Evolutionary conservation across 2,113 vertebrate species (phyloP).

Genomic region (Marmota flaviventris): DNA sequence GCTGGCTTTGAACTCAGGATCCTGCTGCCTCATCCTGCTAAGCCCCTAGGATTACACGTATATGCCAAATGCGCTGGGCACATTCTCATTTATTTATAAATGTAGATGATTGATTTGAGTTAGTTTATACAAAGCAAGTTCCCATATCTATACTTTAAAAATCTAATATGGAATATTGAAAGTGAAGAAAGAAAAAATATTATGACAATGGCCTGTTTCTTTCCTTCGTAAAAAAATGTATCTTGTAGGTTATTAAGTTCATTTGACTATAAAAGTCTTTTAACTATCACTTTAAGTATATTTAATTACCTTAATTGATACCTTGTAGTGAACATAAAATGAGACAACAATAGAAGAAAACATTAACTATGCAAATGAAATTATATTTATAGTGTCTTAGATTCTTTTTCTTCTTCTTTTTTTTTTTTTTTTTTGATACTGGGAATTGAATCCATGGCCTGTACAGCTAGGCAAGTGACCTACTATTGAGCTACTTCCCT

Average conservation of each 20-base stretch:
- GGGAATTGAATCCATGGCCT: too few relatives aligned
- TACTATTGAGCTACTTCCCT: too few relatives aligned
- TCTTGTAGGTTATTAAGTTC: not conserved
- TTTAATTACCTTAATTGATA: not conserved
- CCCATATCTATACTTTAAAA: not conserved
- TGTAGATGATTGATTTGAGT: not conserved
- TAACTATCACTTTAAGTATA: not conserved
- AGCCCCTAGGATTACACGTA: too few relatives aligned
- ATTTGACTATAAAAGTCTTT: not conserved
- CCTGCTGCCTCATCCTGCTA: too few relatives aligned
- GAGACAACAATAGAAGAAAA: not conserved
- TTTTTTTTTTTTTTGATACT: too few relatives aligned
- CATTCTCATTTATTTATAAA: not conserved
- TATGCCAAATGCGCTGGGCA: too few relatives aligned
- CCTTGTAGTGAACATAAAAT: not conserved
- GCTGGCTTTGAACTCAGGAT: too few relatives aligned
- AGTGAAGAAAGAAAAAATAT: not conserved
- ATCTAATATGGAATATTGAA: not conserved
- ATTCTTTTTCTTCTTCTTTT: not conserved
- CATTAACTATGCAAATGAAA: rapidly evolving
- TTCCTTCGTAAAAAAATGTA: not conserved
- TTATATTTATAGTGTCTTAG: not conserved
- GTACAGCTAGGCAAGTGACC: too few relatives aligned
- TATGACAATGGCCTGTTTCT: not conserved
- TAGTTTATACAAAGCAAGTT: not conserved